Evolutionary conservation across 2,113 vertebrate genomes (phyloP).

Genomic region (Tachuris rubrigastra): DNA sequence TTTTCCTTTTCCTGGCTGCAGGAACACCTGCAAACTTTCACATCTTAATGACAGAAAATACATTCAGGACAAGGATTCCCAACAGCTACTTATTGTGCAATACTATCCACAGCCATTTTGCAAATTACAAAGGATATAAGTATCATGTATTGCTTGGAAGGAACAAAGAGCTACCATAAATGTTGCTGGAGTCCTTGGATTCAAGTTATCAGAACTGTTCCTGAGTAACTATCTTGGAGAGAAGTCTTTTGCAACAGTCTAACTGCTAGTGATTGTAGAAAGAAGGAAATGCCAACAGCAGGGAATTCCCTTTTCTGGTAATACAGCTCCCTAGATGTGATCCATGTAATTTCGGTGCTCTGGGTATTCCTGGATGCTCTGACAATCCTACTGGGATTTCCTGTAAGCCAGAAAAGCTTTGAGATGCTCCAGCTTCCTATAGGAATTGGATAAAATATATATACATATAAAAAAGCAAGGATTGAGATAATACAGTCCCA

Average conservation of each 20-base stretch:
- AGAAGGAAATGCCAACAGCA: not conserved
- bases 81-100: not conserved
- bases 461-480: not conserved
- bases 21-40: not conserved
- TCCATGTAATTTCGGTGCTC: not conserved
- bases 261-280: not conserved
- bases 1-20: not conserved
- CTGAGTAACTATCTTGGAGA: not conserved
- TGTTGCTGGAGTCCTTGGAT: not conserved
- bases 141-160: not conserved
- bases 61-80: not conserved
- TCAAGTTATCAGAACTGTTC: not conserved
- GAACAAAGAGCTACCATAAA: not conserved
- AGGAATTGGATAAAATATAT: not conserved
- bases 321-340: not conserved
- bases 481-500: not conserved
- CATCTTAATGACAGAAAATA: constrained; percentile 16
- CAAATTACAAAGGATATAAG: not conserved
- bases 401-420: not conserved
- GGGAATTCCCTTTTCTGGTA: not conserved
- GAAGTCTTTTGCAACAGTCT: not conserved
- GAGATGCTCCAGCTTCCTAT: not conserved
- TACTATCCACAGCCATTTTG: not conserved
- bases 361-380: not conserved
- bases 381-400: not conserved